Evolutionary conservation across 2,113 vertebrate species (phyloP).

Genomic region (Prolemur simus): DNA sequence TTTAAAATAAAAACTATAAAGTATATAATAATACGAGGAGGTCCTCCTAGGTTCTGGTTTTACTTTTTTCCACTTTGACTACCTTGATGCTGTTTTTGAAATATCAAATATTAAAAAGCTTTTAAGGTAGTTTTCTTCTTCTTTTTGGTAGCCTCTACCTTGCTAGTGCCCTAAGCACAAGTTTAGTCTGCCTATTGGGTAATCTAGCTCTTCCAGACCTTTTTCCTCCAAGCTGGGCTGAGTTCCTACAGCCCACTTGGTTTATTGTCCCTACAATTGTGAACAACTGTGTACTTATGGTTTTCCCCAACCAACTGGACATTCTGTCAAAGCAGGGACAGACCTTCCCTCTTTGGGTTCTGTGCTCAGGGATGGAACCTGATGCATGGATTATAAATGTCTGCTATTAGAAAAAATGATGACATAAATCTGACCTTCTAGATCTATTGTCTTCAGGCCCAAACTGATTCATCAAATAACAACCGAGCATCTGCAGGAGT

Average conservation of each 20-base stretch:
- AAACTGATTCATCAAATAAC: conserved; percentile 21
- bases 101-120: not conserved
- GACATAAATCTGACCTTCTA: conserved; percentile 10
- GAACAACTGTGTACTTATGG: not conserved
- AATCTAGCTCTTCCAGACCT: not conserved
- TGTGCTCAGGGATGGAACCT: not conserved
- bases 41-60: not conserved
- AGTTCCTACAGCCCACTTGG: not conserved
- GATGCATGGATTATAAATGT: conserved; percentile 27
- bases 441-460: not conserved
- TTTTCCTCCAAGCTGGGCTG: not conserved
- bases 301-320: not conserved
- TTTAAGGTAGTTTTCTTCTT: conserved; percentile 7
- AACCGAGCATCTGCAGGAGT: not conserved
- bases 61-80: conserved; percentile 23
- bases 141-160: conserved; percentile 26
- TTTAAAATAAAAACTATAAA: conserved; percentile 46
- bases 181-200: not conserved
- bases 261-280: not conserved
- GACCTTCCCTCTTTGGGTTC: not conserved
- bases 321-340: conserved; percentile 24
- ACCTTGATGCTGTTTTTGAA: not conserved
- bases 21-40: not conserved
- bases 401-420: conserved; percentile 16
- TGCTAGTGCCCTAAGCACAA: not conserved